These are phyloP conservation scores for Eptatretus burgeri DNA, from an alignment of 2,113 vertebrate species.

Conservation along the genomic window DNA sequence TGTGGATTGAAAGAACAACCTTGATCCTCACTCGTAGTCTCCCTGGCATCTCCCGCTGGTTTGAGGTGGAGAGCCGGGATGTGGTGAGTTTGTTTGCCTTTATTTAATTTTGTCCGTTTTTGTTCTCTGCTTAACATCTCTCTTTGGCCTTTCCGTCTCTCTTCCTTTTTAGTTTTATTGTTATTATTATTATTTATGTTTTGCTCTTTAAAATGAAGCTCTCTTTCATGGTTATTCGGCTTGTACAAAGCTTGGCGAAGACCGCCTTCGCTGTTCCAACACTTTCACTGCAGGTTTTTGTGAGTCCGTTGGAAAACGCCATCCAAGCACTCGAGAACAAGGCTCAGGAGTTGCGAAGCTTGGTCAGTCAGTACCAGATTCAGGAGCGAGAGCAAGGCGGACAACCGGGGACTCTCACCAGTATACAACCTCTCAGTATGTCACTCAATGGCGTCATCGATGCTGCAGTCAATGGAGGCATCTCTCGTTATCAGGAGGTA, in stretches of 20 bases:
- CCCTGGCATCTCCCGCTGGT: constrained; percentile 97
- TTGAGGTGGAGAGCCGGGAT: constrained; percentile 88
- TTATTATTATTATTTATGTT: not conserved
- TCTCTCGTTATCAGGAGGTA: constrained; percentile 90
- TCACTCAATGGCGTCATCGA: constrained; percentile 95
- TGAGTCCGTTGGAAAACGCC: constrained; percentile 90
- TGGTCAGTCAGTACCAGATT: constrained; percentile 73
- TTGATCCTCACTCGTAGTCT: constrained; percentile 82
- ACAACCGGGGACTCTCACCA: constrained; percentile 18
- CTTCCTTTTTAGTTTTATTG: not conserved
- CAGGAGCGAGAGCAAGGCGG: constrained; percentile 31
- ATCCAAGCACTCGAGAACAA: constrained; percentile 95
- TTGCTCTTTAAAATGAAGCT: not conserved
- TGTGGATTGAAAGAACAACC: constrained; percentile 89
- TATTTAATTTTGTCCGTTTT: not conserved
- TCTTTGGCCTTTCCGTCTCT: not conserved
- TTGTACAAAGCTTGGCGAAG: no score
- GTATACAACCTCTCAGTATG: constrained; percentile 93
- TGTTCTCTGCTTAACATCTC: not conserved
- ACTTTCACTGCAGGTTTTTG: constrained; percentile 12
- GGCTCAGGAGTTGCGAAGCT: constrained; percentile 59
- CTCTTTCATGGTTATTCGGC: not conserved
- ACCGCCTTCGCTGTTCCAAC: no score
- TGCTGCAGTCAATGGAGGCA: constrained; percentile 80
- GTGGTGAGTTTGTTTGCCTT: constrained; percentile 37